Percentiles rank a stretch among this genome's conserved stretches.
Conservation (phyloP, 2,888 invertebrate species). For the Polydrusus tereticollis region DNA sequence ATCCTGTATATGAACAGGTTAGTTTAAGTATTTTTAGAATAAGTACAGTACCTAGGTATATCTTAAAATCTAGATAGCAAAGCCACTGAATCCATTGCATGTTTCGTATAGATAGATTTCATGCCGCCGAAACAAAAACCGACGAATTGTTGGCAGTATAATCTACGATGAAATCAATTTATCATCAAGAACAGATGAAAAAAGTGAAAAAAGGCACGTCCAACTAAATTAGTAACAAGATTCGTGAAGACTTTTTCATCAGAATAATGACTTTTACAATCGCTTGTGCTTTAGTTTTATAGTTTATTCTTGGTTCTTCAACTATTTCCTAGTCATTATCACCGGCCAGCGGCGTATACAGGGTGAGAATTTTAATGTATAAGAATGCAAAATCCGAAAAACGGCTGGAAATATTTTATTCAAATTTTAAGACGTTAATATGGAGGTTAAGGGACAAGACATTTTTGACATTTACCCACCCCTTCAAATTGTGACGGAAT, state of each 20-base stretch:
- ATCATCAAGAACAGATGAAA: conserved; percentile 43
- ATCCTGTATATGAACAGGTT: too few species aligned
- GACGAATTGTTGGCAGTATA: conserved; percentile 18
- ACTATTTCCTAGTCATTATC: conserved; percentile 35
- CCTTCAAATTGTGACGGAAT: too few species aligned
- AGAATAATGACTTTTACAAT: conserved; percentile 43
- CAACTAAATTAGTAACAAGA: conserved; percentile 46
- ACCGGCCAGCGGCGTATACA: conserved; percentile 41
- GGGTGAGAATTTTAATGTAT: too few species aligned
- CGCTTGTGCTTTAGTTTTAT: conserved; percentile 34
- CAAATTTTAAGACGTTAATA: too few species aligned
- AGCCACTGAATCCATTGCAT: conserved; percentile 5
- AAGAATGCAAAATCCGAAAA: too few species aligned
- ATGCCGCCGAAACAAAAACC: conserved; percentile 26
- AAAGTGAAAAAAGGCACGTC: conserved; percentile 40
- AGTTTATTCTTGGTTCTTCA: conserved; percentile 26
- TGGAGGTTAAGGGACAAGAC: too few species aligned
- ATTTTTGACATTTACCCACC: too few species aligned
- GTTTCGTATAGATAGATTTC: conserved; percentile 27
- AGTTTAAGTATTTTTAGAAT: too few species aligned
- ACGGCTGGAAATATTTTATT: too few species aligned
- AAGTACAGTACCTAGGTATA: too few species aligned
- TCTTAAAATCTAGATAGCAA: background rate
- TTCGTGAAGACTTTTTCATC: conserved; percentile 42
- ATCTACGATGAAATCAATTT: conserved; percentile 45